Evolutionary conservation across 2,888 invertebrate species (phyloP), one percentile per base, ranked within the genome.

Genomic region (Anorthoa munda): DNA sequence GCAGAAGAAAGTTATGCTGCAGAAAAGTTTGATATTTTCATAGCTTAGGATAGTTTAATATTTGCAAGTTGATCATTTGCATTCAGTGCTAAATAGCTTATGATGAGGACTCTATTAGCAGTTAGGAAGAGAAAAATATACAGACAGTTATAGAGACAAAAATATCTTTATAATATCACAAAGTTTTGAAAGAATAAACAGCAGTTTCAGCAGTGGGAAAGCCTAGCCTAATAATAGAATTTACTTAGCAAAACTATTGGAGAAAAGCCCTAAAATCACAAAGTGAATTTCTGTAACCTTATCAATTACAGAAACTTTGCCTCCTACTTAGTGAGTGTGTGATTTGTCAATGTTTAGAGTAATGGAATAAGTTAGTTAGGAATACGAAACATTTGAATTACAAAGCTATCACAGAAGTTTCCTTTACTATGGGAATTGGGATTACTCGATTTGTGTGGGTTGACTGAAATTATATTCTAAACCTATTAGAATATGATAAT

Each of bases 291-390:
- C 39, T n/a, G n/a, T 61, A 61, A 82, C 55, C 39, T 46, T 39
- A 56, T 45, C 17, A 51, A 51, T 26, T 15, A 58, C 39, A n/a
- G 7, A 53, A 77, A 77, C 23, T 58, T 66, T 53, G 23, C 15
- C n/a, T 59, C 13, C 9, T 17, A 53, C 26, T 46, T 21, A 46
- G 17, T 7, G n/a, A 53, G 53, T 58, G 21, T 56, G 46, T 82
- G 17, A 67, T 61, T 31, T 82, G 18, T 61, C 82, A 82, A 60
- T 77, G 46, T 69, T 82, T 51, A 26, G 51, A 58, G 63, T 56
- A 72, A 58, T 31, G 4, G 17, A 18, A 21, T 53, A 79, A 83
- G 53, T 60, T 21, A 53, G 17, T 65, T 58, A 31, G 56, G 26
- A 50, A 26, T 68, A 79, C 26, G 31, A 66, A 46, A 72, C 65